phyloP scores from a whole-genome alignment of 2,797 vertebrate species.

The Crenuchus spilurus region DNA sequence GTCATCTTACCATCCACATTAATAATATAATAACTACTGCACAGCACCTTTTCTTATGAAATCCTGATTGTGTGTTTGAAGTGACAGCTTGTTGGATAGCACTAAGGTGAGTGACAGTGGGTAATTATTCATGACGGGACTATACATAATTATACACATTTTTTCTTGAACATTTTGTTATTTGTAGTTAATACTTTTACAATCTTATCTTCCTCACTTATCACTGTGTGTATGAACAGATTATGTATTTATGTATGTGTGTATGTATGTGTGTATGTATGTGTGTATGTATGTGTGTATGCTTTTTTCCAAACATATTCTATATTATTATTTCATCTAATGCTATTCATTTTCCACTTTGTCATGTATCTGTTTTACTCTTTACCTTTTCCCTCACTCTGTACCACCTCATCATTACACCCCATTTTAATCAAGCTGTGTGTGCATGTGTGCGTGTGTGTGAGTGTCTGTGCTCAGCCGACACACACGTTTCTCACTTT shows the following conservation, averaged over 20 bases:
- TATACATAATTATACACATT: constrained; percentile 86
- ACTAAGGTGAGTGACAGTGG: constrained; percentile 83
- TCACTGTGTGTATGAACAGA: not conserved
- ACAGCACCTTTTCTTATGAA: constrained; percentile 78
- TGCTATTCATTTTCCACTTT: constrained; percentile 1
- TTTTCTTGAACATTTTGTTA: constrained; percentile 72
- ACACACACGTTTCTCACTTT: constrained; percentile 37
- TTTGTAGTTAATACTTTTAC: not conserved
- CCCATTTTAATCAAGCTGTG: constrained; percentile 18
- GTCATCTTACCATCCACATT: constrained; percentile 74
- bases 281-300: not conserved
- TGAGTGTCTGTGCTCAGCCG: constrained; percentile 11
- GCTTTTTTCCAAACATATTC: no score
- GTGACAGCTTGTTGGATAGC: constrained; percentile 86
- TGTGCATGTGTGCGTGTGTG: constrained; percentile 13
- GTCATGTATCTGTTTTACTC: not conserved
- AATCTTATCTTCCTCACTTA: not conserved
- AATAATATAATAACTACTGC: constrained; percentile 60
- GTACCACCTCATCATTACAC: constrained; percentile 1
- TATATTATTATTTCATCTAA: not conserved
- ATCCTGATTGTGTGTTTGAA: constrained; percentile 86
- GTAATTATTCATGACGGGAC: constrained; percentile 89
- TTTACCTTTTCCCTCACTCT: not conserved
- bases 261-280: not conserved
- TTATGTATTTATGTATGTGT: not conserved